Evolutionary conservation across 2,113 vertebrate genomes (phyloP).

Genomic region (Dipodomys ordii): DNA sequence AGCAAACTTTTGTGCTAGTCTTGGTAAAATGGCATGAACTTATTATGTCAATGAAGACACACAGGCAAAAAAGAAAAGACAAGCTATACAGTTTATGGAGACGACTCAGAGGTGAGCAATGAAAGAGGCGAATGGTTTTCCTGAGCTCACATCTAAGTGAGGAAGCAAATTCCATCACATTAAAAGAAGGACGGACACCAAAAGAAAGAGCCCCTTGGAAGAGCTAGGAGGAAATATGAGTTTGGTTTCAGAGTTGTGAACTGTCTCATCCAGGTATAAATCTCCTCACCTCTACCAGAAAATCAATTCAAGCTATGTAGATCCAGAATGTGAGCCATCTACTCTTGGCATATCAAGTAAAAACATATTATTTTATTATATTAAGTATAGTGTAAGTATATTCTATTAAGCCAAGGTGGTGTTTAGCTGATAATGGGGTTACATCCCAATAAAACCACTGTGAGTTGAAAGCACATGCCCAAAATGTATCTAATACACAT

Average conservation of each 20-base stretch:
- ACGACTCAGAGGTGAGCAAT: not conserved
- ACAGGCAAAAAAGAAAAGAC: not conserved
- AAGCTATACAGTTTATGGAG: not conserved
- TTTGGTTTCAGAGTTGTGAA: slow-evolving; percentile 1
- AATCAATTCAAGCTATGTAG: not conserved
- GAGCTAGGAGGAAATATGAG: not conserved
- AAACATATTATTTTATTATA: no score
- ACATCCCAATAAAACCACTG: not conserved
- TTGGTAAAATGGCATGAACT: not conserved
- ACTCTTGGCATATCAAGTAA: not conserved
- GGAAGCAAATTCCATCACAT: not conserved
- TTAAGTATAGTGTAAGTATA: no score
- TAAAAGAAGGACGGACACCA: not conserved
- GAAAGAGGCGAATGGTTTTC: not conserved
- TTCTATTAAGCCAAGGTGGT: not conserved
- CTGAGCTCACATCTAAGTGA: not conserved
- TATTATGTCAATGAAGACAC: not conserved
- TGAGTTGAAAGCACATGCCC: not conserved
- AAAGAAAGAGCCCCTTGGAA: not conserved
- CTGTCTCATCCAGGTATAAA: not conserved
- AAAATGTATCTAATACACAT: not conserved
- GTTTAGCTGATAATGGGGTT: not conserved
- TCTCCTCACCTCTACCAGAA: not conserved
- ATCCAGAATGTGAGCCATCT: not conserved
- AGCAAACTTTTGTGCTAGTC: not conserved